These are phyloP conservation scores for Labeo rohita DNA, from an alignment of 2,113 vertebrate species.

Conservation along the genomic window DNA sequence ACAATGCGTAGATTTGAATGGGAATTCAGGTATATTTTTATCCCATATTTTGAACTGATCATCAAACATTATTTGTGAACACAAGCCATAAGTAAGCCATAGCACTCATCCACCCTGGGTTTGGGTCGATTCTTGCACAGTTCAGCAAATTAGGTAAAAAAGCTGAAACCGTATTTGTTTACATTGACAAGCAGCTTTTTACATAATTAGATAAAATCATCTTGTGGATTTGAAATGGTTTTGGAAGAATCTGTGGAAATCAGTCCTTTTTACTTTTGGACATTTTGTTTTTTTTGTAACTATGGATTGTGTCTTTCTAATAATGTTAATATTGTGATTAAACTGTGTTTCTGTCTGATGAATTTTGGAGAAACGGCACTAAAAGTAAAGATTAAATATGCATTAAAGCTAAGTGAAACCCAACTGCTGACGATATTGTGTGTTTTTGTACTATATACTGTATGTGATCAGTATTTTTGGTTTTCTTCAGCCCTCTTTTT, in stretches of 20 bases:
- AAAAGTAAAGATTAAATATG: neutral
- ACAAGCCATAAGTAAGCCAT: neutral
- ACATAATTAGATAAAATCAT: neutral
- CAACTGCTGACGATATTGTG: neutral
- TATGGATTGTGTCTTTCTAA: constrained; percentile 3
- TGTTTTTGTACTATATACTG: neutral
- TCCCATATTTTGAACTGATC: neutral
- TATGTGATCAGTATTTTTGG: neutral
- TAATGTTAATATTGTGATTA: constrained; percentile 49
- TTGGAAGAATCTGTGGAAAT: constrained; percentile 14
- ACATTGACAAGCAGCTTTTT: neutral
- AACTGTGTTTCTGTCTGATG: constrained; percentile 41
- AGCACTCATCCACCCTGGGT: neutral
- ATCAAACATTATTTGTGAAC: neutral
- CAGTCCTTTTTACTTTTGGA: constrained; percentile 3
- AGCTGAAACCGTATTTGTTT: neutral
- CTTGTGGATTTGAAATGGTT: constrained; percentile 1
- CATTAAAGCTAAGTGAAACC: neutral
- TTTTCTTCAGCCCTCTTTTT: neutral
- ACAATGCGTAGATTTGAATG: neutral
- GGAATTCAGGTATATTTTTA: neutral
- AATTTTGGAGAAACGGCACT: constrained; percentile 9
- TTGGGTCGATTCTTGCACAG: neutral
- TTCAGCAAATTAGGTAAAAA: neutral
- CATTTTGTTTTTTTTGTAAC: neutral